phyloP scores from a whole-genome alignment of 2,888 invertebrate species.

The Nomada lathburiana region DNA sequence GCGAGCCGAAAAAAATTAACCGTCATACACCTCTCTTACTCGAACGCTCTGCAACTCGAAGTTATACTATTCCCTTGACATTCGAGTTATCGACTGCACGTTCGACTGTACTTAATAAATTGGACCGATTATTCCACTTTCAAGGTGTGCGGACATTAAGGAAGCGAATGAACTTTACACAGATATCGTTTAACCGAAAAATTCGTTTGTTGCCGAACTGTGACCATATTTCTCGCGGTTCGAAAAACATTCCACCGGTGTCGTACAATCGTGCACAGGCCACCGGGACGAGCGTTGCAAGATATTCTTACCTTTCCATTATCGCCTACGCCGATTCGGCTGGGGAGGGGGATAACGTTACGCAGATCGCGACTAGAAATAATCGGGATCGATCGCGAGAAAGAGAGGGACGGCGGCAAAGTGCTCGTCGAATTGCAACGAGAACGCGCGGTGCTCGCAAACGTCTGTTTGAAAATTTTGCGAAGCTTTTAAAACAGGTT shows the following conservation, averaged over 20 bases:
- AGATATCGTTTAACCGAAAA: too few species aligned
- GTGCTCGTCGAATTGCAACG: conserved; percentile 33
- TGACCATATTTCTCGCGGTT: neutral
- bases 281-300: neutral
- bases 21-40: too few species aligned
- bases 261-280: conserved; percentile 24
- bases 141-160: too few species aligned
- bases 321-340: conserved; percentile 45
- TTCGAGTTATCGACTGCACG: too few species aligned
- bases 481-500: conserved; percentile 25
- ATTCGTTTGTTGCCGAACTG: too few species aligned
- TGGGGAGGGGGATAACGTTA: conserved; percentile 55
- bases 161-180: too few species aligned
- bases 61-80: too few species aligned
- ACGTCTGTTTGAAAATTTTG: conserved; percentile 28
- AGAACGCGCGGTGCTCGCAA: neutral
- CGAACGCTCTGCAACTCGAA: too few species aligned
- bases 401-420: conserved; percentile 19
- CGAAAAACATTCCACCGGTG: conserved; percentile 35
- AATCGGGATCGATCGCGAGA: conserved; percentile 52
- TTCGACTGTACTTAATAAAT: too few species aligned
- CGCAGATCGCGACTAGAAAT: conserved; percentile 63
- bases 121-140: too few species aligned
- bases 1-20: too few species aligned
- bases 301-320: conserved; percentile 63